Evolutionary conservation across 2,888 invertebrate genomes (phyloP), one percentile per base, ranked within the genome.

Genomic region (Ectemnius lituratus): DNA sequence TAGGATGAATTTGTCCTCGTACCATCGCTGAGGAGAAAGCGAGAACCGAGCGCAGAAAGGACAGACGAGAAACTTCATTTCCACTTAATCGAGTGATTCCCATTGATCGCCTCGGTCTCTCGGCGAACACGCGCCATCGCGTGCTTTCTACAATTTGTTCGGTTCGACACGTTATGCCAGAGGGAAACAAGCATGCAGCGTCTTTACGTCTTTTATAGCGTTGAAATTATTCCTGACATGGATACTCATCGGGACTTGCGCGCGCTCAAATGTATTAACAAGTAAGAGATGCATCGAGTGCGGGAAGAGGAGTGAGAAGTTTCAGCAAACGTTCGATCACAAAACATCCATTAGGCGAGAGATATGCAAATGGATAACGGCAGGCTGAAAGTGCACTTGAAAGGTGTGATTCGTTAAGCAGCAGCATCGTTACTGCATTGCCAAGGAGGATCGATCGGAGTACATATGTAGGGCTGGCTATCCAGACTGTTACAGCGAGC

Each of bases 301-400:
- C 37, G 5, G 11, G 8, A 0, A 8, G 28, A 3, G 8, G 37
- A 6, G 52, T 1, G 52, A 6, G 70, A 78, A 71, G 63, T 68
- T 70, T 71, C 70, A 52, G 65, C 69, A 62, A 14, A 16, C 47
- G 60, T 70, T 78, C 73, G 20, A 62, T 57, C 67, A 65, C 71
- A 64, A 77, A 76, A 76, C 69, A 76, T 66, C 67, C 70, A 78
- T 79, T 70, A 75, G 63, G 79, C 69, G 70, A 37, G 73, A 81
- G 75, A 71, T 73, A 81, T 81, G 81, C 81, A 81, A 81, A 81
- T 77, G 11, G 70, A 65, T 47, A 27, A 16, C 59, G 64, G 62
- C 23, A 67, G 60, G 37, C 37, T 73, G 70, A 63, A 70, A 76
- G 73, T 76, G 76, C 76, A 80, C 78, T 23, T 78, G 80, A 76